Evolutionary conservation across 1,140 invertebrate species (phyloP).

Genomic region (Aricia agestis): DNA sequence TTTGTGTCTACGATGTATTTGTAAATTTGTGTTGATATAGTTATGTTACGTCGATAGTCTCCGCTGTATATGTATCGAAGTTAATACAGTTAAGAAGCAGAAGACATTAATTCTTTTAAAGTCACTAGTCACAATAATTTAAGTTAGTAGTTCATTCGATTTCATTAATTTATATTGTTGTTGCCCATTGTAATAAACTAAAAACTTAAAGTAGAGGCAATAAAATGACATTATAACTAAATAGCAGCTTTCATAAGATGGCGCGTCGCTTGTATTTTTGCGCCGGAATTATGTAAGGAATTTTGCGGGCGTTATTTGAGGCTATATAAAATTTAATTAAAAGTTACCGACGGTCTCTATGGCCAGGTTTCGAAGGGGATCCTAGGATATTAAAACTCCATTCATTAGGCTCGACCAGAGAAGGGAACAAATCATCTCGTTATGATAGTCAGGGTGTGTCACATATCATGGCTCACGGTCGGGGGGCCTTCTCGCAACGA

Average conservation of each 20-base stretch:
- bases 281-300: neutral
- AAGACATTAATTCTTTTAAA: neutral
- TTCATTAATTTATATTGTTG: neutral
- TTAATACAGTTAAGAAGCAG: neutral
- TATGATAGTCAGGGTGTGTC: neutral
- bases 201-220: neutral
- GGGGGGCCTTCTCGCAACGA: neutral
- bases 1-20: neutral
- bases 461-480: slow-evolving; percentile 1
- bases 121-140: neutral
- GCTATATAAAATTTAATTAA: slow-evolving; percentile 5
- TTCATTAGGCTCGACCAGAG: slow-evolving; percentile 2
- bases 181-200: neutral
- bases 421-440: slow-evolving; percentile 10
- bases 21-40: neutral
- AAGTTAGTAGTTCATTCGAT: neutral
- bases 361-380: neutral
- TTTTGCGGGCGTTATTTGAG: neutral
- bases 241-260: neutral
- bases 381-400: neutral
- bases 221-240: neutral
- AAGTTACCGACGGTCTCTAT: neutral
- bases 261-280: neutral
- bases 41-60: neutral
- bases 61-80: no score